Conservation (phyloP, 2,888 invertebrate genomes). For the Tachina grossa region DNA sequence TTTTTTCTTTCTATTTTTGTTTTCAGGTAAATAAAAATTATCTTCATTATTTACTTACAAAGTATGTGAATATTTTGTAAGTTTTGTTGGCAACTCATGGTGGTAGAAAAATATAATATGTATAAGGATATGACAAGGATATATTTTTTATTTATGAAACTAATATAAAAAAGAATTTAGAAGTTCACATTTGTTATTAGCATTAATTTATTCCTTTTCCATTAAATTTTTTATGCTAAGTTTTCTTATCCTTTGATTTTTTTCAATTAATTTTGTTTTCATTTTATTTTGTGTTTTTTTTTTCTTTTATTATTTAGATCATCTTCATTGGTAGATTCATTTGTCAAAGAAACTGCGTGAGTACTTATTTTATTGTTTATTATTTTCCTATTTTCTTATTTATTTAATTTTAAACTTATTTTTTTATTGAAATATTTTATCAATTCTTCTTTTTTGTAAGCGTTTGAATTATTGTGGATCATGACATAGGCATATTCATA, state of each 20-base stretch:
- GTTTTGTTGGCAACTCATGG: slow-evolving; percentile 1
- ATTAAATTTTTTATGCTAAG: slow-evolving; percentile 41
- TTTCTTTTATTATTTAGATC: slow-evolving; percentile 75
- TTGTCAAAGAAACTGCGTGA: slow-evolving; percentile 79
- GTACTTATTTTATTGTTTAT: slow-evolving; percentile 71
- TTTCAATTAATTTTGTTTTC: slow-evolving; percentile 51
- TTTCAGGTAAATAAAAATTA: slow-evolving; percentile 70
- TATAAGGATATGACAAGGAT: slow-evolving; percentile 24
- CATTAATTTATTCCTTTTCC: slow-evolving; percentile 25
- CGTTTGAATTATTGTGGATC: too few species aligned
- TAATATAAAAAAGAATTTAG: slow-evolving; percentile 17
- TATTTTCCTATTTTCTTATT: slow-evolving; percentile 29
- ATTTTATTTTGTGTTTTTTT: slow-evolving; percentile 51
- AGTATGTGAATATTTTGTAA: not conserved
- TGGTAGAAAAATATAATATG: not conserved
- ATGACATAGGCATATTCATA: too few species aligned
- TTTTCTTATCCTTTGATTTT: slow-evolving; percentile 44
- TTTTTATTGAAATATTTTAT: not conserved
- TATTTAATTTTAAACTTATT: not conserved
- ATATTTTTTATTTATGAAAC: slow-evolving; percentile 52
- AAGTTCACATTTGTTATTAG: slow-evolving; percentile 28
- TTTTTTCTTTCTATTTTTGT: slow-evolving; percentile 17
- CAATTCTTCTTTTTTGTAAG: too few species aligned
- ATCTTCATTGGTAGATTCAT: slow-evolving; percentile 77
- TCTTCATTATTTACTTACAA: slow-evolving; percentile 52